Evolutionary conservation across 92 coral and sea anemone species (phyloP), one percentile per base, ranked within the genome.

Genomic region (Ricordea florida): DNA sequence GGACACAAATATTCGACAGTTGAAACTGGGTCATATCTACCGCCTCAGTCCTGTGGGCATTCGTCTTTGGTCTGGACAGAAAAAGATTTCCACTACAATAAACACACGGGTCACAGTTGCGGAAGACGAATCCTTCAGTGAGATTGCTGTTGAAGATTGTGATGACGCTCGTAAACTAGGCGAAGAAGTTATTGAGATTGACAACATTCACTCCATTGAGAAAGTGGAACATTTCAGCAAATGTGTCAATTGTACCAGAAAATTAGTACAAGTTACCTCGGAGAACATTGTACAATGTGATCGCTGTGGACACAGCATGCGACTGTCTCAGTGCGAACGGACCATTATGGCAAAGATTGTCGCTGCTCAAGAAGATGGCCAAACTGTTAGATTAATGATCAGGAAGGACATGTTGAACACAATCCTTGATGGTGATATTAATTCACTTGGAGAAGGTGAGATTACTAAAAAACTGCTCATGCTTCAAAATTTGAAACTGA

Each of bases 171-270:
- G 61, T 14, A 22, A 24, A n/a, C 57, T 72, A 46, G 67, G 50
- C 50, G 57, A 72, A 32, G 62, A 55, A 56, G 79, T 38, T 25
- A 29, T 41, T 8, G 34, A 20, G 49, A 33, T 72, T 20, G 50
- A 72, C 37, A 41, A 41, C 79, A 72, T 72, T 58, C 65, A 23
- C 78, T 51, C 78, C 58, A 51, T 69, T 33, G 79, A 72, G 38
- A 55, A 57, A 26, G 68, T 37, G 63, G 50, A 71, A 41, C 66
- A 26, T 30, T 56, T 26, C 51, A 71, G 53, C 49, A 71, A 71
- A 60, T 55, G 79, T 38, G 20, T 72, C 10, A 72, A 72, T 35
- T 73, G 69, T 32, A 47, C 36, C 3, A 45, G 69, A 29, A 29
- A 59, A 42, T 43, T 73, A 52, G 58, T 59, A 28, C 69, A 73